Base-by-base conservation (phyloP, 2,113 vertebrate genomes). In the Trichomycterus rosablanca region DNA sequence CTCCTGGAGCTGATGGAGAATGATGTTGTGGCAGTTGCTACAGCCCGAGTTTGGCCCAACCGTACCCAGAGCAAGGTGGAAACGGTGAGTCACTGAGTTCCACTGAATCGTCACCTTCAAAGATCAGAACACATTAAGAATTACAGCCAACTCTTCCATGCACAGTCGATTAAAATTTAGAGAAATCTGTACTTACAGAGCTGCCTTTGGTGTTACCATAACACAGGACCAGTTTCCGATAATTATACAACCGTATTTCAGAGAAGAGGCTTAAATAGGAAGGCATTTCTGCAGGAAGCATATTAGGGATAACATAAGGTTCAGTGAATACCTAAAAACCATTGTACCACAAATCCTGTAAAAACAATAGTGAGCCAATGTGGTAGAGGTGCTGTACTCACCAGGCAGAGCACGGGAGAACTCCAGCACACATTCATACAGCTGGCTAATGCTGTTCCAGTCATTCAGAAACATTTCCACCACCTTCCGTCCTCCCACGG, bases 1-100 rank as follows among this genome's bases (percentile, higher is more conserved):
- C 78, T 99, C 96, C 78, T 97, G 95, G 53, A 99, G 91, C 79
- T 99, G 96, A 78, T 99, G 96, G 43, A 98, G 92, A 80, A 99
- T 99, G 62, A 97, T 99, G 80, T 98, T 99, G 74, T 99, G 96
- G 85, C 96, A 99, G 80, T 99, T 99, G 82, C 95, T 98, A 77
- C 95, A 99, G 79, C 96, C 96, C 44, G 96, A 98, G 83, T 97
- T 97, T 26, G 96, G 94, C 34, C 96, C 96, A 76, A 97, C 93
- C 4, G 96, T 99, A 75, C 96, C 96, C 74, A 99, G 86, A 37
- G 94, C 89, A 43, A 99, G 92, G 73, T 97, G 94, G 79, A 95
- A 99, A 58, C 93, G 92, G 26, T 95, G 94, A 67, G 88, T 90
- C 46, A 80, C 78, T 14, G 94, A 92, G 83, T 94, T 97, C 95